phyloP scores from a whole-genome alignment of 1,140 invertebrate species.

The Anastrepha ludens region DNA sequence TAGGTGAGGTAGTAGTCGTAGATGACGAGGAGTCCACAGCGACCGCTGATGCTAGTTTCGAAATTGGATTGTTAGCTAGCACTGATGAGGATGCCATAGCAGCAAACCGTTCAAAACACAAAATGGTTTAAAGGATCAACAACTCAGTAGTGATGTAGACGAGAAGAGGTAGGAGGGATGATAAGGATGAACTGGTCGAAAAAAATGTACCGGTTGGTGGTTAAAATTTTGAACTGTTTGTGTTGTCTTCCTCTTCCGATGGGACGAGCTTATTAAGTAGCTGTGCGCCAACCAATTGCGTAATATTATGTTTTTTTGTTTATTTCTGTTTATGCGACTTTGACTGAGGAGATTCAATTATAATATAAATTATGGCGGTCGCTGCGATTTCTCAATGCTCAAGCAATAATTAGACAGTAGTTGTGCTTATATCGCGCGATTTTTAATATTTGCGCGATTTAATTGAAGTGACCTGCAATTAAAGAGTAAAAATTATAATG shows the following conservation, averaged over 20 bases:
- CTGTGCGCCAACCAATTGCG: background rate
- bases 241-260: background rate
- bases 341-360: conserved; percentile 21
- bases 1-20: conserved; percentile 39
- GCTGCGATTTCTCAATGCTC: background rate
- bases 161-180: background rate
- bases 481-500: background rate
- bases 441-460: conserved; percentile 17
- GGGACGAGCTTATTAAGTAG: background rate
- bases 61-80: conserved; percentile 71
- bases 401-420: conserved; percentile 38
- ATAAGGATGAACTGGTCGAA: background rate
- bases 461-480: conserved; percentile 36
- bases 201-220: background rate
- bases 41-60: conserved; percentile 60
- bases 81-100: conserved; percentile 73
- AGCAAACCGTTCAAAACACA: conserved; percentile 28
- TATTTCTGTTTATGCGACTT: background rate
- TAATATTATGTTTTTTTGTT: background rate
- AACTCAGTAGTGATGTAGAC: background rate
- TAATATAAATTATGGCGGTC: background rate
- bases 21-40: conserved; percentile 53
- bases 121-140: conserved; percentile 23
- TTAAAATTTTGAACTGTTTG: conserved; percentile 1
- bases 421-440: conserved; percentile 20